Base-by-base conservation (phyloP, 2,888 invertebrate genomes). In the Cephus nigrinus region DNA sequence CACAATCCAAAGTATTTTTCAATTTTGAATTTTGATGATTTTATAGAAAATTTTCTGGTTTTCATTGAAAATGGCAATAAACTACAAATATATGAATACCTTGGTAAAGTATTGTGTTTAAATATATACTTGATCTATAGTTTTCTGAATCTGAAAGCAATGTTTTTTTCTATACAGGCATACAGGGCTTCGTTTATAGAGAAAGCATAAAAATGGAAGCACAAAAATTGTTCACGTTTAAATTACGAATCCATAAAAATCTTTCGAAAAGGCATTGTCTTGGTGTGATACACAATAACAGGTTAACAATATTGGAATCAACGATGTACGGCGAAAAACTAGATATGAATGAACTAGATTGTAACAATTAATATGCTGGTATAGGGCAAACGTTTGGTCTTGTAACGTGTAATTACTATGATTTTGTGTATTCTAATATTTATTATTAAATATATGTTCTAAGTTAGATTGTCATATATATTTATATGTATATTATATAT, bases 61-160 rank as follows among this genome's bases (percentile, higher is more conserved):
- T 88, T 88, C 73, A 72, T 85, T 1, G 88, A 90, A 77, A 88
- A 89, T 75, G 75, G 78, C 36, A 89, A 88, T 92, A 82, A 82
- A 11, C 80, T 93, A n/a, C 90, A 91, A 82, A 86, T 93, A 75
- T 93, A 92, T 77, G 92, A 93, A 83, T 93, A 93, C 80, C 91
- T 90, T 90, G 93, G 93, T 92, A 86, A 82, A 55, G 68, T 71
- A n/a, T 72, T 72, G 55, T n/a, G 55, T 68, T 12, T 36, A 40
- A 72, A 11, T 40, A 40, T 76, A 71, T 30, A 68, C 1, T 40
- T 55, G 5, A 55, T 55, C 40, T 55, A 55, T 55, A 9, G 23
- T 15, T 5, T 55, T 55, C 1, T 55, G 23, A 23, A 55, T 55
- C 1, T 55, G 2, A 55, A 55, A 55, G 4, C 5, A 55, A 55